These are phyloP conservation scores for Tupaia chinensis DNA, from an alignment of 2,113 vertebrate genomes.

Conservation along the genomic window DNA sequence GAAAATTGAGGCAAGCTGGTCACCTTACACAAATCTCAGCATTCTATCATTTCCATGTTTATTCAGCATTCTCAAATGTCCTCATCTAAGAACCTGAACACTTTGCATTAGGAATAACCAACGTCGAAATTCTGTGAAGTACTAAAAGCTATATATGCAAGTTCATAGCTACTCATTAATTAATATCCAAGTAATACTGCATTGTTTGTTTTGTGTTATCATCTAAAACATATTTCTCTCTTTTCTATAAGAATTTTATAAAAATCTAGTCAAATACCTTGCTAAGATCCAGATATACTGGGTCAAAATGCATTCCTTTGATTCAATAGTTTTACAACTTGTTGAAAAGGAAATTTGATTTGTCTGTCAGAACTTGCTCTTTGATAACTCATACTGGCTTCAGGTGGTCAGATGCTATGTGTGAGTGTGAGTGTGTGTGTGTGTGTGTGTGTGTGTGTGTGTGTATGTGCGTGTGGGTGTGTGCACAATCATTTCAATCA, in stretches of 20 bases:
- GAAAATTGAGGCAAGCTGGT: not conserved
- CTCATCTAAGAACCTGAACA: conserved; percentile 28
- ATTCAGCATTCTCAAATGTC: not conserved
- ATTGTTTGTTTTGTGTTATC: not conserved
- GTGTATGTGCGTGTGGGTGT: not conserved
- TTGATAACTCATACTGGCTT: not conserved
- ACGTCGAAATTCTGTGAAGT: not conserved
- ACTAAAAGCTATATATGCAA: not conserved
- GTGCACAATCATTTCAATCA: not conserved
- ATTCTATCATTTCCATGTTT: not conserved
- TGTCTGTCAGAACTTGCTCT: not conserved
- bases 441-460: not conserved
- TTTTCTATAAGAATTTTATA: not conserved
- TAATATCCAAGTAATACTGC: not conserved
- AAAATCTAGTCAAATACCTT: conserved; percentile 40
- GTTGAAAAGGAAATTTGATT: not conserved
- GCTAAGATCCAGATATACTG: not conserved
- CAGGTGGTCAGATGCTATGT: not conserved
- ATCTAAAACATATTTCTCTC: conserved; percentile 19
- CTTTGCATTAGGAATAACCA: not conserved
- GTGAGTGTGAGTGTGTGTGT: not conserved
- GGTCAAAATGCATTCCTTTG: conserved; percentile 12
- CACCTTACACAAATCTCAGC: not conserved
- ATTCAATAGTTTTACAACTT: conserved; percentile 21
- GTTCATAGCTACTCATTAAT: not conserved